A percentile compares a stretch with the other conserved stretches of the same genome.
Evolutionary conservation across 2,113 vertebrate genomes (phyloP).

Genomic region (Taxidea taxus): DNA sequence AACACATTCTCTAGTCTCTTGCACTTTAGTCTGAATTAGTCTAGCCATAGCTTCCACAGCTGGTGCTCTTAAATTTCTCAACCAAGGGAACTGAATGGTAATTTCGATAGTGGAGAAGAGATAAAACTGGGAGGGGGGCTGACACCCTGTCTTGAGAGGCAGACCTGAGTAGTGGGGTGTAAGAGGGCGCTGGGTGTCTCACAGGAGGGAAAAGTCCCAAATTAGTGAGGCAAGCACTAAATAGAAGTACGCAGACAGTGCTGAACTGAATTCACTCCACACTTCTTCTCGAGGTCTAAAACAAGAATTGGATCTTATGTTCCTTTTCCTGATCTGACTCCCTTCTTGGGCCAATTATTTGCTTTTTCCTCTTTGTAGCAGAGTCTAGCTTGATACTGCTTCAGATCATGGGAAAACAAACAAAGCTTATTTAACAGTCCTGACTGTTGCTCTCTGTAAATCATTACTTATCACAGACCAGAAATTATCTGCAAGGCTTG

Average conservation of each 20-base stretch:
- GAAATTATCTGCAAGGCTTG: background rate
- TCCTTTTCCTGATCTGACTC: background rate
- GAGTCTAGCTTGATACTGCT: background rate
- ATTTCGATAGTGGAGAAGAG: background rate
- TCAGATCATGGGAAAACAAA: background rate
- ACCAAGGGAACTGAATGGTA: background rate
- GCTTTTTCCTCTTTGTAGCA: background rate
- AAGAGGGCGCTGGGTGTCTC: background rate
- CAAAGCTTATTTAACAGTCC: background rate
- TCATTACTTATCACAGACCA: background rate
- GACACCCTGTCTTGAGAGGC: background rate
- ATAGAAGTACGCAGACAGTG: background rate
- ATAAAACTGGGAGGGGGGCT: background rate
- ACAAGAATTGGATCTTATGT: background rate
- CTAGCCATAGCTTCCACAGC: background rate
- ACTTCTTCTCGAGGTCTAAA: background rate
- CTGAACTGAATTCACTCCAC: background rate
- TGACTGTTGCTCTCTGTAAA: background rate
- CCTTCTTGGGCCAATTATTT: background rate
- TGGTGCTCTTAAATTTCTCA: background rate
- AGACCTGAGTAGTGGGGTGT: background rate
- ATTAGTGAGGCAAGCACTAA: background rate
- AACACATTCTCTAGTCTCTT: background rate
- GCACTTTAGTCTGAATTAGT: conserved; percentile 1
- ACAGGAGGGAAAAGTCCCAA: background rate